A percentile compares a stretch with the other conserved stretches of the same genome.
Evolutionary conservation across 2,888 invertebrate genomes (phyloP).

Genomic region (Cantharis lateralis): DNA sequence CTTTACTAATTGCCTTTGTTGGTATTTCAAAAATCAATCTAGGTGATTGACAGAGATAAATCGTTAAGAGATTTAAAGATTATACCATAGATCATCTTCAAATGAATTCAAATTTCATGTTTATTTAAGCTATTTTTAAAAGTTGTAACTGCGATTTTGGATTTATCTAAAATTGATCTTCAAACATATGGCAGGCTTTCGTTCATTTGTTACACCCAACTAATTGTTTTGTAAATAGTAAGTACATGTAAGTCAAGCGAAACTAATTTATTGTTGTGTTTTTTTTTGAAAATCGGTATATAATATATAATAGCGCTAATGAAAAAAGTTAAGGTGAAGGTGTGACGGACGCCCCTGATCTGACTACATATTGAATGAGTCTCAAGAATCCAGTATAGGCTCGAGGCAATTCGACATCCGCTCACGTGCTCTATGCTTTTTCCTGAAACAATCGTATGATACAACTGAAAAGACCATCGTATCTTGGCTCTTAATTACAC

Average conservation of each 20-base stretch:
- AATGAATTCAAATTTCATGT: not conserved
- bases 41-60: slow-evolving; percentile 9
- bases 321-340: slow-evolving; percentile 17
- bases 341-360: slow-evolving; percentile 19
- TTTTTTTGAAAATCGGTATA: not conserved
- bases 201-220: not conserved
- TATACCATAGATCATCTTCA: not conserved
- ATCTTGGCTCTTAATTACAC: slow-evolving; percentile 50
- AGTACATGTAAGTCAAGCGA: not conserved
- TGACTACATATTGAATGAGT: slow-evolving; percentile 7
- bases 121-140: not conserved
- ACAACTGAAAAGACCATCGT: slow-evolving; percentile 37
- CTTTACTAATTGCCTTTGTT: not conserved
- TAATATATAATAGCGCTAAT: not conserved
- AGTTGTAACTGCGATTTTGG: not conserved
- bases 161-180: slow-evolving; percentile 3
- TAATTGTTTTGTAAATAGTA: not conserved
- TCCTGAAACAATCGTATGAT: slow-evolving; percentile 33
- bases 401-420: slow-evolving; percentile 41
- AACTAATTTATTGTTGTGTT: not conserved
- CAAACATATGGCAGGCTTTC: not conserved
- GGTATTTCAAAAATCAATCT: not conserved
- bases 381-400: slow-evolving; percentile 5
- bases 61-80: slow-evolving; percentile 6
- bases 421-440: slow-evolving; percentile 47